These are phyloP conservation scores for Nineta flava DNA, from an alignment of 2,888 invertebrate genomes.

Conservation along the genomic window DNA sequence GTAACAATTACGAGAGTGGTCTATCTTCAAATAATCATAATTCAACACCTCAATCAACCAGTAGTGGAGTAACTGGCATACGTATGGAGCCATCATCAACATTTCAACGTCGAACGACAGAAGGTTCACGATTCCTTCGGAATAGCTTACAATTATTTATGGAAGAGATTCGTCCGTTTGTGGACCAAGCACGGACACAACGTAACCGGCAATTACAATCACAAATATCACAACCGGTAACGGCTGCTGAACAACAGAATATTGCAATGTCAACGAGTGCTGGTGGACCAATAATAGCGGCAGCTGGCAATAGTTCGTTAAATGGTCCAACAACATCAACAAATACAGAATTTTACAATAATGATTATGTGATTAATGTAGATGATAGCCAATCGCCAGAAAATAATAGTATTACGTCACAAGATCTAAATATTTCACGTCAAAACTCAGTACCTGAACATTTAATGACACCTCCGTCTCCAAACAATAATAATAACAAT, in stretches of 20 bases:
- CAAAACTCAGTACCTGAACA: constrained; percentile 4
- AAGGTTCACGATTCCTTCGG: constrained; percentile 23
- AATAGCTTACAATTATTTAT: constrained; percentile 27
- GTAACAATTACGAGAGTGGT: neutral
- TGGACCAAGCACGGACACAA: constrained; percentile 37
- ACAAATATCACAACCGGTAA: constrained; percentile 13
- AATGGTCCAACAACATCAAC: constrained; percentile 16
- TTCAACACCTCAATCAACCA: neutral
- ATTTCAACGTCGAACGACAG: constrained; percentile 20
- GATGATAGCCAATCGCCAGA: constrained; percentile 14
- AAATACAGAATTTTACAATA: constrained; percentile 14
- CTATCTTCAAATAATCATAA: neutral
- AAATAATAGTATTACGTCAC: neutral
- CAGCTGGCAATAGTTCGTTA: constrained; percentile 6
- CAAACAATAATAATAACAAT: constrained; percentile 20
- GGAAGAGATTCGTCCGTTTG: constrained; percentile 47
- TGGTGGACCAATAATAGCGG: neutral
- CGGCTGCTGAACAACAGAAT: too few species aligned
- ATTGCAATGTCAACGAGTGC: neutral
- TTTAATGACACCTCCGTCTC: neutral
- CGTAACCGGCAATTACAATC: neutral
- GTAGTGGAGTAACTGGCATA: neutral
- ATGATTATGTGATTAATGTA: constrained; percentile 20
- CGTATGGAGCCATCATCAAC: neutral
- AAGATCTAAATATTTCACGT: neutral